Evolutionary conservation across 2,797 vertebrate species (phyloP).

Genomic region (Margarornis squamiger): DNA sequence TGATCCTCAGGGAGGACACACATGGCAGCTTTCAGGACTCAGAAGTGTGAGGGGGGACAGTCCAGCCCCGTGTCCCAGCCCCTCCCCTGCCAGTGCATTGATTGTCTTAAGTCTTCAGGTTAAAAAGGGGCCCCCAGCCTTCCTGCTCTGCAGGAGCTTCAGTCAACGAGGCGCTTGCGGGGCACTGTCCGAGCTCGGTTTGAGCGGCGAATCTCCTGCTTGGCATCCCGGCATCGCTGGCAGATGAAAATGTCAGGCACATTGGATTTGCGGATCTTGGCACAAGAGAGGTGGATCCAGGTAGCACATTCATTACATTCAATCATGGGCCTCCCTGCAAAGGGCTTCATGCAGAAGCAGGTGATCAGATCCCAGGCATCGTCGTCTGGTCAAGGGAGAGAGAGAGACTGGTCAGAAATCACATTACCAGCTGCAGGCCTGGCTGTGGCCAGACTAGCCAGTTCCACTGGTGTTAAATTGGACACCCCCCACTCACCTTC

Average conservation of each 20-base stretch:
- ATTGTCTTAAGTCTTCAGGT: conserved; percentile 60
- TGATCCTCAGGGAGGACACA: background rate
- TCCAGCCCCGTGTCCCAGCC: background rate
- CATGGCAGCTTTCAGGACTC: background rate
- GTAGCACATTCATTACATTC: conserved; percentile 94
- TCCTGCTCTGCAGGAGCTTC: conserved; percentile 14
- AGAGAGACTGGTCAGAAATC: background rate
- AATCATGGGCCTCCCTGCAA: conserved; percentile 96
- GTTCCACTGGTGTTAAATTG: background rate
- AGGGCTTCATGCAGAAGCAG: conserved; percentile 98
- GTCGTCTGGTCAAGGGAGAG: conserved; percentile 79
- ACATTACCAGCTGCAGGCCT: background rate
- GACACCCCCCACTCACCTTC: conserved; percentile 53
- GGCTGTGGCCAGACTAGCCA: background rate
- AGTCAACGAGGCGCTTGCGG: conserved; percentile 90
- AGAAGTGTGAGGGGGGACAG: background rate
- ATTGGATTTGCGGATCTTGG: conserved; percentile 97
- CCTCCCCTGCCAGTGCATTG: conserved; percentile 36
- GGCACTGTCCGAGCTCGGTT: conserved; percentile 91
- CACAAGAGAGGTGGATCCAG: conserved; percentile 98
- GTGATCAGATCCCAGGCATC: conserved; percentile 98
- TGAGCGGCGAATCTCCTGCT: conserved; percentile 91
- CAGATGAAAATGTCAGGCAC: conserved; percentile 96
- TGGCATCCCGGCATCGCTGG: conserved; percentile 92
- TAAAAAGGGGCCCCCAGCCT: background rate